Evolutionary conservation across 2,888 invertebrate species (phyloP), one percentile per base, ranked within the genome.

Genomic region (Agriopis aurantiaria): DNA sequence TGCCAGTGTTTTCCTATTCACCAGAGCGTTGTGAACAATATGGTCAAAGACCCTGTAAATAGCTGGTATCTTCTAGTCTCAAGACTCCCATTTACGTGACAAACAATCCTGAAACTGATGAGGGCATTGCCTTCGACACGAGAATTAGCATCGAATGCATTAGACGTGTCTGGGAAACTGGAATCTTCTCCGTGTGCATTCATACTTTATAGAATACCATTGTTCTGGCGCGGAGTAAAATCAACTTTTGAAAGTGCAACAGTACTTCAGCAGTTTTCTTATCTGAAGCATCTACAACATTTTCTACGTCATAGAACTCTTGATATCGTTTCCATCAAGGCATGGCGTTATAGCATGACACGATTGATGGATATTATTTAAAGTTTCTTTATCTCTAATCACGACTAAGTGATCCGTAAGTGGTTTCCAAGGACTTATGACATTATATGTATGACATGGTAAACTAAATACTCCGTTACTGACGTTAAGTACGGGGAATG

Each of bases 111-210:
- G 62, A 58, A 60, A 56, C 65, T 67, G 65, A 73, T 71, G 68
- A 71, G 78, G 69, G 41, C 75, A 69, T 80, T 78, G 75, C 75
- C 73, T 77, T 68, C 65, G 43, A 61, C 59, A 75, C 73, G 72
- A 68, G 64, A 76, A 78, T 78, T 74, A 73, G 56, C 77, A 73
- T 75, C 62, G 72, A 74, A 72, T 75, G 66, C 74, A 72, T 70
- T 65, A 53, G 55, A 72, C 67, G 69, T 64, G 69, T 69, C 65
- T 68, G 52, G 70, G 72, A 58, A 64, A 45, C 60, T 55, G 40
- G 40, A 52, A 52, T 59, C 14, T 65, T n/a, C 14, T 53, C 8
- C 17, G 46, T 17, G 14, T 53, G 41, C 46, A 41, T 67, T 68
- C 23, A 23, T 43, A 45, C n/a, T 49, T 43, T 53, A 46, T 14